Evolutionary conservation across 2,797 vertebrate genomes (phyloP), one percentile per base, ranked within the genome.

Genomic region (Trematomus bernacchii): DNA sequence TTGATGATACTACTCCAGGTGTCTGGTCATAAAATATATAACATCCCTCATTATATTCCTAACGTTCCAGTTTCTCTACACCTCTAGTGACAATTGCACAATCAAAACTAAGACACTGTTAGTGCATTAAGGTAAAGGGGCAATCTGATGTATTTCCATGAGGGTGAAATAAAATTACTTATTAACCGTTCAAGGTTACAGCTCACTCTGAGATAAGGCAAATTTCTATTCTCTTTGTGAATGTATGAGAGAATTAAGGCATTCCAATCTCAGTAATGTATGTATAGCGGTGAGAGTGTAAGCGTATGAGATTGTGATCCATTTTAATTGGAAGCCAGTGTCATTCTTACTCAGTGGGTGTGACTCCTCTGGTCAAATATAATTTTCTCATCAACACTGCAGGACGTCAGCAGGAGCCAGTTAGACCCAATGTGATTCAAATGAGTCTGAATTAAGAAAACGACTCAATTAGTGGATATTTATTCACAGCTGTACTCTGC

Each of bases 211-310:
- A 23, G 84, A 90, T 80, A 73, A 85, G 71, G 60, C 19, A 75
- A 15, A 65, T 77, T 86, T 65, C 53, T 74, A 21, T 84, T 83
- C 23, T 15, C 76, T 85, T 80, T 78, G 67, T 63, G 71, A 81
- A 72, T 62, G 54, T 82, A 71, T 65, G 60, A 58, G 70, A 69
- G 72, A 85, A 80, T 85, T 79, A 58, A 75, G 61, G 76, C 50
- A 10, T 60, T 57, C 70, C 82, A 84, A 89, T 91, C 90, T 83
- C 66, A 3, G 33, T 91, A 89, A 93, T 92, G 82, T 80, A 92
- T 91, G 90, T 77, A 77, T 85, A 48, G 21, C 74, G 76, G 91
- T 54, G 79, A 71, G 80, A 33, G 75, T 10, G 68, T 42, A 37
- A 69, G 74, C 61, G 67, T 61, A 68, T 2, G 10, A 93, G 89